Conservation (phyloP, 2,797 vertebrate species). For the Gallinago solitaria region DNA sequence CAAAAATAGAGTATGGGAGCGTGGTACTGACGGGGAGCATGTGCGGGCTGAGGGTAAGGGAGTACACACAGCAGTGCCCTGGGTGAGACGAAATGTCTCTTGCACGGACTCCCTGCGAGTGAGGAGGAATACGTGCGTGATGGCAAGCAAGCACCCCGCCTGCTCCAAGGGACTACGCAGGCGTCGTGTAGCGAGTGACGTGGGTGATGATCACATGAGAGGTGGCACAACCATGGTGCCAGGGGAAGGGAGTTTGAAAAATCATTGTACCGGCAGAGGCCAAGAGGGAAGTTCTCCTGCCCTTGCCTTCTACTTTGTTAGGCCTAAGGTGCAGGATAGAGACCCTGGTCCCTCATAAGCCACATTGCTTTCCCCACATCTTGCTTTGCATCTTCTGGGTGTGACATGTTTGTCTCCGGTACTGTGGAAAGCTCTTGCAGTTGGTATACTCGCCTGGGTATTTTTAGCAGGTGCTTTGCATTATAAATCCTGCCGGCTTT, state of each 20-base stretch:
- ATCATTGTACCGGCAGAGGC: accelerated
- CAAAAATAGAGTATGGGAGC: background rate
- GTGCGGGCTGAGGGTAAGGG: background rate
- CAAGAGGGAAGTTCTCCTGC: background rate
- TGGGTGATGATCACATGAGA: background rate
- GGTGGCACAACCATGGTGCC: background rate
- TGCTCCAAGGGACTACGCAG: background rate
- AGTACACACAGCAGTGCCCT: background rate
- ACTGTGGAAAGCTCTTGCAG: slow-evolving; percentile 21
- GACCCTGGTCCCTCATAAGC: background rate
- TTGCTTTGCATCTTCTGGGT: background rate
- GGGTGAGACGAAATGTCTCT: background rate
- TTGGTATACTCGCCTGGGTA: slow-evolving; percentile 53
- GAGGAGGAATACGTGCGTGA: background rate
- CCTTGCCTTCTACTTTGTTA: background rate
- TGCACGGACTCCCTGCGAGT: accelerated
- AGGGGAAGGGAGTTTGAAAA: background rate
- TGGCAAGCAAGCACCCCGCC: accelerated
- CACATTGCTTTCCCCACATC: background rate
- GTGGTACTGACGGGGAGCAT: accelerated
- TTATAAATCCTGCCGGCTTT: slow-evolving; percentile 63
- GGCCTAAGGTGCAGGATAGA: background rate
- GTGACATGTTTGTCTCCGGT: background rate
- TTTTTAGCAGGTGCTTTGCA: slow-evolving; percentile 70
- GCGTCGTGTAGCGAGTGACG: accelerated